A percentile compares a stretch with the other conserved stretches of the same genome.
phyloP scores from a whole-genome alignment of 2,888 invertebrate species.

The Himalopsyche japonica region DNA sequence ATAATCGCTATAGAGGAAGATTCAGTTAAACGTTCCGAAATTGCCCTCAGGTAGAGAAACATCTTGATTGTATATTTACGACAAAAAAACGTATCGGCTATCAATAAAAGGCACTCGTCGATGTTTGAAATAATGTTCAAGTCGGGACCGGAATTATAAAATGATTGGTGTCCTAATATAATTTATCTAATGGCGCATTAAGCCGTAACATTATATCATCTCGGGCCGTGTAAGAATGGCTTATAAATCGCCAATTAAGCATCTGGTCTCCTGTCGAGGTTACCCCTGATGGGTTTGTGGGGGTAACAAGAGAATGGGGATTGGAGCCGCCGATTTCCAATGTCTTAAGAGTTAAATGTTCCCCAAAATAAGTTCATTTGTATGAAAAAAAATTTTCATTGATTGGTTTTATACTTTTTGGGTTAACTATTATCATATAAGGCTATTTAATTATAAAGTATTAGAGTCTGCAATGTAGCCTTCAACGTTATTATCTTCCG shows the following conservation, averaged over 20 bases:
- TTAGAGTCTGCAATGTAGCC: too few species aligned
- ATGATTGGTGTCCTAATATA: constrained; percentile 39
- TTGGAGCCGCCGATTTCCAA: background rate
- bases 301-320: background rate
- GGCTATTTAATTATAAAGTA: too few species aligned
- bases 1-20: background rate
- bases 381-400: too few species aligned
- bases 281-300: background rate
- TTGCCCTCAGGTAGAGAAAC: background rate
- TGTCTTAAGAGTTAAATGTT: background rate
- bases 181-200: constrained; percentile 40
- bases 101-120: background rate
- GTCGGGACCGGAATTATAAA: constrained; percentile 33
- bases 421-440: too few species aligned
- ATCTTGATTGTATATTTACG: background rate
- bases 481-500: too few species aligned
- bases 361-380: too few species aligned
- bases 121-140: constrained; percentile 20
- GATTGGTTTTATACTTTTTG: too few species aligned
- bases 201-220: constrained; percentile 40
- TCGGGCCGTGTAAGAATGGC: constrained; percentile 40
- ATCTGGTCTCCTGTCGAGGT: constrained; percentile 35
- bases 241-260: constrained; percentile 42
- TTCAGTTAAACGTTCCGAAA: background rate
- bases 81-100: background rate